These are phyloP conservation scores for Nasonovia ribisnigri DNA, from an alignment of 2,888 invertebrate genomes.

Conservation along the genomic window DNA sequence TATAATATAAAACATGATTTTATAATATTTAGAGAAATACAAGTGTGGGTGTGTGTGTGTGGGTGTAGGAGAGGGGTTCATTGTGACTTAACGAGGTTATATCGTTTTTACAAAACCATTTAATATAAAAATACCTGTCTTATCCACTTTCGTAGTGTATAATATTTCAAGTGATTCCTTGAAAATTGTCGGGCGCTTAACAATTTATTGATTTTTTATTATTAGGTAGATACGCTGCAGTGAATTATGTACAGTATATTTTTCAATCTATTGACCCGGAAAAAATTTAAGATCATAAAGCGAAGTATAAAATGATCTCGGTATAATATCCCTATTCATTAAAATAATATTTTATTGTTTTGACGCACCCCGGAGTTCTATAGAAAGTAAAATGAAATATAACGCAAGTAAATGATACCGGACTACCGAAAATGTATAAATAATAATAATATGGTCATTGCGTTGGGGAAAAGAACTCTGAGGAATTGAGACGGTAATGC, in stretches of 20 bases:
- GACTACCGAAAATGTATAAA: not conserved
- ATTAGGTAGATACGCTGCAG: not conserved
- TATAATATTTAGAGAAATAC: not conserved
- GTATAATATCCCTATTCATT: not conserved
- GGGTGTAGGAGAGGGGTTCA: not conserved
- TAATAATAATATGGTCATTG: not conserved
- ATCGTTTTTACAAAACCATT: not conserved
- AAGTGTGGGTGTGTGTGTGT: too few species aligned
- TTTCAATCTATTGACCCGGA: not conserved
- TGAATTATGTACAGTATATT: not conserved
- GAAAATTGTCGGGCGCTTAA: not conserved
- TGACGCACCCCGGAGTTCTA: conserved; percentile 9
- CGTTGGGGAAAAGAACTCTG: not conserved
- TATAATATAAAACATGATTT: not conserved
- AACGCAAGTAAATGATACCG: not conserved
- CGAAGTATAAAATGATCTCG: not conserved
- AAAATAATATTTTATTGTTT: conserved; percentile 14
- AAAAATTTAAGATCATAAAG: not conserved
- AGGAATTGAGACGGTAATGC: conserved; percentile 18
- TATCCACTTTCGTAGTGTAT: not conserved
- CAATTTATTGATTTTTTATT: not conserved
- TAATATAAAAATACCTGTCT: not conserved
- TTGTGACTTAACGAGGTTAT: not conserved
- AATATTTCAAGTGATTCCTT: not conserved
- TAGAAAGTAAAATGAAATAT: not conserved